Evolutionary conservation across 2,888 invertebrate species (phyloP).

Genomic region (Drosophila nr. medialis): DNA sequence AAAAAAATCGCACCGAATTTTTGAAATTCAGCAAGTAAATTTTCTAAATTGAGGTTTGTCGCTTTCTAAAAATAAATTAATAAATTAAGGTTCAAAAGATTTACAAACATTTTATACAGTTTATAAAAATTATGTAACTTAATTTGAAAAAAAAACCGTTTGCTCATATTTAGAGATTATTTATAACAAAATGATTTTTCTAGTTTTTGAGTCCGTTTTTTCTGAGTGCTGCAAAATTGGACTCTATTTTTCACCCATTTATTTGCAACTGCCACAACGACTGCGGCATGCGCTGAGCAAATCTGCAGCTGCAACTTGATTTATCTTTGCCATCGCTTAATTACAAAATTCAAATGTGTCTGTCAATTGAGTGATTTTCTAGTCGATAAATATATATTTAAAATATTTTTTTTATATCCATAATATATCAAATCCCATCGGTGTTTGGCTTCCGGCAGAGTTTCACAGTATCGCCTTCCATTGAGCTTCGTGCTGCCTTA

Average conservation of each 20-base stretch:
- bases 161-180: neutral
- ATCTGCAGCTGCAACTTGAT: neutral
- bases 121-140: no score
- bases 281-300: constrained; percentile 17
- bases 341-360: neutral
- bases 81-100: no score
- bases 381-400: neutral
- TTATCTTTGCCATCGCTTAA: neutral
- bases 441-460: neutral
- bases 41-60: neutral
- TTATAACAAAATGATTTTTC: neutral
- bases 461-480: neutral
- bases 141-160: neutral
- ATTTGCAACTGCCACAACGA: constrained; percentile 18
- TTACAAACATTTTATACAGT: no score
- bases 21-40: neutral
- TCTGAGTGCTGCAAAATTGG: constrained; percentile 4
- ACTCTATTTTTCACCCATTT: constrained; percentile 27
- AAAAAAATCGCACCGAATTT: neutral
- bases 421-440: neutral
- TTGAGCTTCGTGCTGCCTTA: neutral
- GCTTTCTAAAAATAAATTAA: neutral
- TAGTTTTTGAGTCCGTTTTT: neutral
- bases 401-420: neutral
- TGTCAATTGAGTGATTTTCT: neutral